Conservation (phyloP, 2,888 invertebrate genomes). For the Drosophila multiciliata region DNA sequence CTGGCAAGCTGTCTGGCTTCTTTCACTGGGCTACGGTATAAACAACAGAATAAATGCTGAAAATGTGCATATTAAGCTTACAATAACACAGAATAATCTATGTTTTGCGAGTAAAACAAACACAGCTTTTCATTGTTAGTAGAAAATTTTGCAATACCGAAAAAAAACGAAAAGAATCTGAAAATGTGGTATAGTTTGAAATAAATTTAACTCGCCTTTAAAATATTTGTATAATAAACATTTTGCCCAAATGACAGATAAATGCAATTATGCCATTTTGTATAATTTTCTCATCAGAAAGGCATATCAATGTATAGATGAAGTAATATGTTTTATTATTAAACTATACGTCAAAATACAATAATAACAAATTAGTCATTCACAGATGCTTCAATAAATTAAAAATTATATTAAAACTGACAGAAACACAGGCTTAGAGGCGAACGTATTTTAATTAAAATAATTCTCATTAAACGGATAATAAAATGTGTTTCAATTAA, state of each 20-base stretch:
- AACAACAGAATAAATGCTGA: constrained; percentile 54
- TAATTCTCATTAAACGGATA: constrained; percentile 16
- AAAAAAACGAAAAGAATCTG: constrained; percentile 1
- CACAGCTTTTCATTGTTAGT: constrained; percentile 14
- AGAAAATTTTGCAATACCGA: neutral
- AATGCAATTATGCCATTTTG: constrained; percentile 45
- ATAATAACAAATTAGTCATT: constrained; percentile 46
- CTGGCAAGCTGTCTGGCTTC: constrained; percentile 44
- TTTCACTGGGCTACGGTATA: constrained; percentile 27
- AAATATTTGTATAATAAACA: neutral
- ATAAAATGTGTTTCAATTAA: constrained; percentile 22
- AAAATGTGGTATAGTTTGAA: constrained; percentile 7
- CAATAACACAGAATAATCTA: constrained; percentile 57
- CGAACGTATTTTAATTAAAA: constrained; percentile 17
- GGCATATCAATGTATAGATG: constrained; percentile 41
- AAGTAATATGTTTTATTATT: constrained; percentile 63
- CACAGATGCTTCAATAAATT: constrained; percentile 21
- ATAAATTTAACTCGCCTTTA: constrained; percentile 19
- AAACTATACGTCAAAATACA: constrained; percentile 40
- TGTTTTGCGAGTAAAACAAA: constrained; percentile 61
- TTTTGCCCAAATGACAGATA: constrained; percentile 19
- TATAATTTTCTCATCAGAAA: constrained; percentile 55
- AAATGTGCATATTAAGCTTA: constrained; percentile 57
- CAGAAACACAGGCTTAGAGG: neutral
- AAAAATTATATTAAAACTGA: constrained; percentile 28